Evolutionary conservation across 2,797 vertebrate species (phyloP), one percentile per base, ranked within the genome.

Genomic region (Anniella stebbinsi): DNA sequence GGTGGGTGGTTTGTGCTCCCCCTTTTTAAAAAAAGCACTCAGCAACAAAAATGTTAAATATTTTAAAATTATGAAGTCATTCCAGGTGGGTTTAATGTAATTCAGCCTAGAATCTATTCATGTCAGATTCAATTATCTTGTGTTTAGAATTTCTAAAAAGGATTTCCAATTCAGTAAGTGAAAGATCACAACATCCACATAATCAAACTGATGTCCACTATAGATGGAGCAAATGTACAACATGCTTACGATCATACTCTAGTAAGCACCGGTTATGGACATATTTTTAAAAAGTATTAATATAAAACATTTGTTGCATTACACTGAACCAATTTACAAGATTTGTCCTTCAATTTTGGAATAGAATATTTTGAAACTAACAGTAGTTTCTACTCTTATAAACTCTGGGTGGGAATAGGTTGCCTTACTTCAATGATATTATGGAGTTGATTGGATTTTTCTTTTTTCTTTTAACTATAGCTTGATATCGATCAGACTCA

Each of bases 371-470:
- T 93, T 92, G 84, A 84, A 36, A 93, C 93, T 93, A 88, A 91
- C 36, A 89, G 90, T 90, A 86, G 11, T 91, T 93, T 86, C 90
- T 91, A 60, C 92, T 88, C 89, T 96, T 93, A 45, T 80, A 70
- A 60, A 94, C 89, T 91, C 69, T 91, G 67, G 75, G 92, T 94
- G 48, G 88, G 91, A 94, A 91, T 63, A 4, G 60, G 87, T 91
- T 94, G 89, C 94, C 92, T 91, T 88, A 91, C 92, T 92, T 94
- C 90, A 96, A 95, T 91, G 60, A 89, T 92, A 93, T 92, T 95
- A 95, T 93, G 93, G 54, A 88, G 90, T 11, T 83, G 60, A 66
- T 72, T 89, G 1, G 86, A 30, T 91, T 93, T 90, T 21, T 92
- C 86, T 91, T 54, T 36, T 75, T 69, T 88, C 72, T 80, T 86